Base-by-base conservation (phyloP, 2,888 invertebrate species). In the Erebia aethiops region DNA sequence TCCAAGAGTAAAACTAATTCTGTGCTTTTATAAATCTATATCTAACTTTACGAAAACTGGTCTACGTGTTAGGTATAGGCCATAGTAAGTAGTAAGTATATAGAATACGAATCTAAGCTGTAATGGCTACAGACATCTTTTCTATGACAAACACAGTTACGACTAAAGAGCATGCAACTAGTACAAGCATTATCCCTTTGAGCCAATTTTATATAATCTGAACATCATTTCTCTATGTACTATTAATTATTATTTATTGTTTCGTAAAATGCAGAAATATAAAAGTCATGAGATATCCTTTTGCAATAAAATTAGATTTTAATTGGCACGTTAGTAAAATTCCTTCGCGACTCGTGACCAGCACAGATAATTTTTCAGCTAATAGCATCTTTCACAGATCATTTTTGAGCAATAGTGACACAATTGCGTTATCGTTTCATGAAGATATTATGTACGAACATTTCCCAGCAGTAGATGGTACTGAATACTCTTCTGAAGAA, bases 81-180 rank as follows among this genome's bases (percentile, higher is more conserved):
- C 88, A 80, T 81, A 83, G 67, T 35, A 35, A 35, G 35, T 71
- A 70, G 67, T 35, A 35, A 35, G 35, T 71, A 70, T 10, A 57
- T 74, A 76, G 76, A 81, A 81, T 80, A 81, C 82, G 77, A 83
- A 81, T 83, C 83, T 87, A 87, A 78, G 77, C 76, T 79, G 80
- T 80, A 76, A 84, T 81, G 83, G 82, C 89, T 90, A 90, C 87
- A 87, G 83, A 89, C 84, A 86, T 81, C 76, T 82, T 82, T 82
- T 81, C 87, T 89, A 89, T 86, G 78, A 88, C 84, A 84, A 80
- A 88, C 87, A 89, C 86, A 84, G 80, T 84, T 81, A 86, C 83
- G 77, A 79, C 89, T 90, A 89, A 79, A 83, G 81, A 85, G 81
- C 90, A 91, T 89, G 89, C 89, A 89, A 82, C 86, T 91, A 90